Conservation (phyloP, 2,113 vertebrate genomes). For the Syngnathus typhle region DNA sequence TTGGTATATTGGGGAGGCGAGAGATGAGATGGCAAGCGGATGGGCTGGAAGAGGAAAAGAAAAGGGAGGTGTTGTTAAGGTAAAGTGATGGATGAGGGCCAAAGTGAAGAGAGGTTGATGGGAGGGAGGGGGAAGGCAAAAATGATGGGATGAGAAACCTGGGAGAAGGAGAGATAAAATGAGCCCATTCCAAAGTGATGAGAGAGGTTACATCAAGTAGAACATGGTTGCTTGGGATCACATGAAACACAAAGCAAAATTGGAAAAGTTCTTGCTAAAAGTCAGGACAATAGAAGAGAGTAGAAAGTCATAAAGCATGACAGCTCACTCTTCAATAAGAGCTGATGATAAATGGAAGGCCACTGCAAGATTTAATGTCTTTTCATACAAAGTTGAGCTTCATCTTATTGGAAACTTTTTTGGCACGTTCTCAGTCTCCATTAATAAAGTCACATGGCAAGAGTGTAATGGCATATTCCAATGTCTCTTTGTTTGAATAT, state of each 20-base stretch:
- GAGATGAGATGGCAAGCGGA: constrained; percentile 31
- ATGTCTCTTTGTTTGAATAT: not conserved
- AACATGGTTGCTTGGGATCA: constrained; percentile 24
- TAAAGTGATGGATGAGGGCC: constrained; percentile 42
- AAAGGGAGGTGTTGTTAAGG: constrained; percentile 31
- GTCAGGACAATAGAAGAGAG: constrained; percentile 5
- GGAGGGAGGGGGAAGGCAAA: constrained; percentile 18
- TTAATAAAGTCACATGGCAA: constrained; percentile 1
- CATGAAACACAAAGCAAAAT: constrained; percentile 22
- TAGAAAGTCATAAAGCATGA: constrained; percentile 9
- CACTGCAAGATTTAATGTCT: not conserved
- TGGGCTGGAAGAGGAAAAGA: constrained; percentile 5
- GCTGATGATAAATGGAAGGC: not conserved
- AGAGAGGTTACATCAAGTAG: not conserved
- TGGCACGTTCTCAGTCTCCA: not conserved
- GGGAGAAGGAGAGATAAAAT: constrained; percentile 21
- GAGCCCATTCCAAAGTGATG: constrained; percentile 16
- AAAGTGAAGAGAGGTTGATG: constrained; percentile 10
- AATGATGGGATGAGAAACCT: constrained; percentile 13
- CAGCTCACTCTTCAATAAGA: not conserved
- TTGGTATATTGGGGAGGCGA: constrained; percentile 9
- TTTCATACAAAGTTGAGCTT: not conserved
- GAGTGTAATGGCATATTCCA: not conserved
- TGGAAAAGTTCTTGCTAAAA: constrained; percentile 18
- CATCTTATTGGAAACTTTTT: constrained; percentile 3